Conservation (phyloP, 23 tunicate genomes). For the Trididemnum miniatum region DNA sequence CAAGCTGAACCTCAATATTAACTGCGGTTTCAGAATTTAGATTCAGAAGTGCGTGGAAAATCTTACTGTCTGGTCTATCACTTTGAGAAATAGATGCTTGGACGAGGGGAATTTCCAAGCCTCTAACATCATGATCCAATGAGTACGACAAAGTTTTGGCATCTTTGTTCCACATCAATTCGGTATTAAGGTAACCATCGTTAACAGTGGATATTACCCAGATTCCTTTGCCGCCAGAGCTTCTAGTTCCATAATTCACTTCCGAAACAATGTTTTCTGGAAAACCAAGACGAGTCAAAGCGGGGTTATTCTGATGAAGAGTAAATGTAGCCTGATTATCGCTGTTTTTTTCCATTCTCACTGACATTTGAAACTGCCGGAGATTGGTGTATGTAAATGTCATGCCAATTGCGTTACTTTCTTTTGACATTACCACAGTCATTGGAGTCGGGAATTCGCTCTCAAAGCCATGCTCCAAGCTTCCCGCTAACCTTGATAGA, state of each 20-base stretch:
- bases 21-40: neutral
- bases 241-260: constrained; percentile 25
- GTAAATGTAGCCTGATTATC: neutral
- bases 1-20: neutral
- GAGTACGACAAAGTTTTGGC: neutral
- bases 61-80: neutral
- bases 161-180: constrained; percentile 8
- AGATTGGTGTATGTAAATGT: neutral
- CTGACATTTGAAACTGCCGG: neutral
- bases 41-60: neutral
- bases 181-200: neutral
- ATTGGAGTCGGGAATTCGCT: neutral
- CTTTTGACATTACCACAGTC: neutral
- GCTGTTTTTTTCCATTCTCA: neutral
- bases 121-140: neutral
- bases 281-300: neutral
- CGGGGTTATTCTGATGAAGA: constrained; percentile 3
- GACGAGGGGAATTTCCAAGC: neutral
- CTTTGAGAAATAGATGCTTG: neutral
- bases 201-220: constrained; percentile 21
- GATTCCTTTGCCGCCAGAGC: constrained; percentile 27
- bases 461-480: neutral
- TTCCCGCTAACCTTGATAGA: neutral
- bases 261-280: constrained; percentile 29
- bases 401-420: neutral